These are phyloP conservation scores for Drosophila infuscata DNA, from an alignment of 2,888 invertebrate genomes.

Conservation along the genomic window DNA sequence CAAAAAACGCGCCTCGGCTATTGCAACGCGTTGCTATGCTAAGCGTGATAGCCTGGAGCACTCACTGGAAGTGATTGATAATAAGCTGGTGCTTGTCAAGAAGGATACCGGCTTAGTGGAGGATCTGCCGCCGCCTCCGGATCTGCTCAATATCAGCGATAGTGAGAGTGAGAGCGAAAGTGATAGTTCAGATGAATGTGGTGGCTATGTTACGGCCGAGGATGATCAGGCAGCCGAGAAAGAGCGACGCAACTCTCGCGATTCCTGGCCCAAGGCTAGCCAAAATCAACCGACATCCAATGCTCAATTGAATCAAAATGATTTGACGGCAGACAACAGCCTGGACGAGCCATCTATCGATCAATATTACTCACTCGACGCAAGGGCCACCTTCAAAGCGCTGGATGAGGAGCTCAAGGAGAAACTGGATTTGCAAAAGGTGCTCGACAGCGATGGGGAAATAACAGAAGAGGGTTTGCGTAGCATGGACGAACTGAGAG, in stretches of 20 bases:
- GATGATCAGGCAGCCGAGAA: slow-evolving; percentile 18
- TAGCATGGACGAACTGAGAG: slow-evolving; percentile 71
- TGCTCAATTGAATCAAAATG: background rate
- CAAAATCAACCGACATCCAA: slow-evolving; percentile 31
- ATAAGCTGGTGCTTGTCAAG: slow-evolving; percentile 78
- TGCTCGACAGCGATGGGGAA: slow-evolving; percentile 58
- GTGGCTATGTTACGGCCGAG: slow-evolving; percentile 52
- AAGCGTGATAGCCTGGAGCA: slow-evolving; percentile 80
- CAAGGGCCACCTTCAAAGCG: slow-evolving; percentile 51
- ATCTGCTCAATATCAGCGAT: slow-evolving; percentile 52
- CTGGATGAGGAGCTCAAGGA: slow-evolving; percentile 75
- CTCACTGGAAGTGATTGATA: slow-evolving; percentile 78
- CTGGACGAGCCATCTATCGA: slow-evolving; percentile 26
- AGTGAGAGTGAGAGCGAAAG: slow-evolving; percentile 42
- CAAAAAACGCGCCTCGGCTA: slow-evolving; percentile 48
- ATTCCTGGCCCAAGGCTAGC: slow-evolving; percentile 54
- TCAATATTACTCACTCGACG: slow-evolving; percentile 69
- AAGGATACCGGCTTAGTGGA: slow-evolving; percentile 70
- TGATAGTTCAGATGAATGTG: slow-evolving; percentile 22
- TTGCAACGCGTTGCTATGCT: slow-evolving; percentile 74
- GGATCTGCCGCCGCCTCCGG: slow-evolving; percentile 70
- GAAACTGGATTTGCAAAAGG: slow-evolving; percentile 68
- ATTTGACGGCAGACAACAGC: slow-evolving; percentile 30
- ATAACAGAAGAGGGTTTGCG: slow-evolving; percentile 69
- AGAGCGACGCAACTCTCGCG: slow-evolving; percentile 12